Base-by-base conservation (phyloP, 2,888 invertebrate genomes). In the Cenopis cana region DNA sequence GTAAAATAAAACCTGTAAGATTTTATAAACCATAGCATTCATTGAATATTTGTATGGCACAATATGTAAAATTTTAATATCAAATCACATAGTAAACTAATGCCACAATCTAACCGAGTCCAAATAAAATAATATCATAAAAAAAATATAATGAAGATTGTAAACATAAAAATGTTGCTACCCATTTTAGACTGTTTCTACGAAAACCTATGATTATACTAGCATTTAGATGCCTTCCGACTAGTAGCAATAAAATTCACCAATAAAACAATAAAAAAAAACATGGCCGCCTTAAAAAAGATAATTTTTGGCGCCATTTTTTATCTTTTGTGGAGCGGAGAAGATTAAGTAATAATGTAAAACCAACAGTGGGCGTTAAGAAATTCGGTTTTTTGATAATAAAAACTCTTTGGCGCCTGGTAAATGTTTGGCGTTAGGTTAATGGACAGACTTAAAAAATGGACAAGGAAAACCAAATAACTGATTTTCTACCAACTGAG, bases 281-380 rank as follows among this genome's bases (percentile, higher is more conserved):
- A 82, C 52, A 82, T 80, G 77, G 78, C 79, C 69, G 74, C 73
- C 50, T 74, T 78, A 82, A 84, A 84, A 82, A 67, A 76, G 73
- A 72, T 78, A 78, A 77, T 78, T 83, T 85, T 84, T 77, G 86
- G 85, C 88, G 86, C 85, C 86, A 80, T 84, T 87, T 87, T 86
- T 87, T 82, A 79, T 29, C 73, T 77, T 77, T 82, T 85, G 83
- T 81, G 52, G 64, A 38, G 14, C 46, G 66, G 60, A 79, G 78
- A 76, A 84, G 86, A 89, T 90, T 89, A 86, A 90, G 87, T 86
- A 88, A 89, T 90, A 89, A 82, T 84, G 84, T 89, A 82, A 90
- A 91, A 89, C 85, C 88, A 90, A 91, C 88, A 90, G 84, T 85
- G 90, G 90, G 91, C 89, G 91, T 89, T 70, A 82, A 81, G 83